phyloP scores from a whole-genome alignment of 53 echinoderm and acorn worm species.

The Antedon mediterranea region DNA sequence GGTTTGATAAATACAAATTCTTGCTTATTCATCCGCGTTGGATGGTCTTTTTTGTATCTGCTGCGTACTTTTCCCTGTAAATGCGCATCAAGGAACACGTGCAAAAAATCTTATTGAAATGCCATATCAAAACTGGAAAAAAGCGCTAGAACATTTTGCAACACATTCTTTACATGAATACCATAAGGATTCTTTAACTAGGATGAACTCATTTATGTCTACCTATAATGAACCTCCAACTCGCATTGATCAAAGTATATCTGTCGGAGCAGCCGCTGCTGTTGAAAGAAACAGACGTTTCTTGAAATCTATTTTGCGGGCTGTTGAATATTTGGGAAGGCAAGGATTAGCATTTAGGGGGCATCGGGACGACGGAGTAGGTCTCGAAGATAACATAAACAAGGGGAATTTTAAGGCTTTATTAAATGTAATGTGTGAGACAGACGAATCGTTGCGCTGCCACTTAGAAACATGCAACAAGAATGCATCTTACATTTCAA shows the following conservation, averaged over 20 bases:
- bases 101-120: background rate
- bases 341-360: constrained; percentile 26
- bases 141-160: constrained; percentile 1
- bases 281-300: constrained; percentile 7
- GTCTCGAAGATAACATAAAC: constrained; percentile 3
- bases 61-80: constrained; percentile 11
- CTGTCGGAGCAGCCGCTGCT: background rate
- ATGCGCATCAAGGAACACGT: constrained; percentile 5
- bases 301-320: constrained; percentile 16
- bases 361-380: constrained; percentile 17
- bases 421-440: background rate
- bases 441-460: background rate
- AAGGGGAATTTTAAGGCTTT: constrained; percentile 29
- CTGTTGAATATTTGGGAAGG: constrained; percentile 12
- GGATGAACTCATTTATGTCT: constrained; percentile 9
- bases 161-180: constrained; percentile 2
- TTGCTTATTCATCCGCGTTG: background rate
- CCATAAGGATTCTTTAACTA: constrained; percentile 2
- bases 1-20: background rate
- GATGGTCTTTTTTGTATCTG: constrained; percentile 9
- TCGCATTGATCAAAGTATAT: constrained; percentile 1
- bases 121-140: constrained; percentile 19
- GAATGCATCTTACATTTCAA: constrained; percentile 23
- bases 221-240: background rate
- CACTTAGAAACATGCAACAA: background rate